Evolutionary conservation across 2,113 vertebrate genomes (phyloP), one percentile per base, ranked within the genome.

Genomic region (Chitala chitala): DNA sequence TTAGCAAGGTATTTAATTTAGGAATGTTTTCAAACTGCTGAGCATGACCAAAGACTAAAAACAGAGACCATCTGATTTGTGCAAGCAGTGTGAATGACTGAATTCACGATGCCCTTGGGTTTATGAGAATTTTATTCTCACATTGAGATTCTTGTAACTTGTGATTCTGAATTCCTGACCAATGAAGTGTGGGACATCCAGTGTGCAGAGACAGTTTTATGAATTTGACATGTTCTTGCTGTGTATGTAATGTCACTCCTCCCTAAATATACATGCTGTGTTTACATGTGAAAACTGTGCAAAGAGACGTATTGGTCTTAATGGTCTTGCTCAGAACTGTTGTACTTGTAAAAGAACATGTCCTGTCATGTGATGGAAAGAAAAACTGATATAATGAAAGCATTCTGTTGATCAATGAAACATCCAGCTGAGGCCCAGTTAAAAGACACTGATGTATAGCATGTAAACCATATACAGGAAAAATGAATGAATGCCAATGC

Each of bases 301-400:
- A 33, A 33, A 38, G n/a, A 63, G 38, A 63, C 59, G 38, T 33
- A 63, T 63, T 33, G n/a, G n/a, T 63, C 59, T 63, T 36, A 63
- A 17, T 36, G 59, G 29, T 38, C 59, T 33, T 33, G 58, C 58
- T 61, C 36, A 31, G 26, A 36, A 6, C 58, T 63, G n/a, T 38
- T 63, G 15, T 38, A 63, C 4, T 13, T 8, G 1, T 20, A 38
- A n/a, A n/a, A n/a, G n/a, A n/a, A n/a, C n/a, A n/a, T n/a, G n/a
- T n/a, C n/a, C n/a, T n/a, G n/a, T n/a, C n/a, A n/a, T n/a, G n/a
- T n/a, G n/a, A n/a, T n/a, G n/a, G n/a, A n/a, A n/a, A n/a, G n/a
- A n/a, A n/a, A n/a, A n/a, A n/a, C n/a, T n/a, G n/a, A n/a, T n/a
- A n/a, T n/a, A n/a, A n/a, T n/a, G n/a, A n/a, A n/a, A n/a, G n/a